These are phyloP conservation scores for Plemyria rubiginata DNA, from an alignment of 2,888 invertebrate species.

Conservation along the genomic window DNA sequence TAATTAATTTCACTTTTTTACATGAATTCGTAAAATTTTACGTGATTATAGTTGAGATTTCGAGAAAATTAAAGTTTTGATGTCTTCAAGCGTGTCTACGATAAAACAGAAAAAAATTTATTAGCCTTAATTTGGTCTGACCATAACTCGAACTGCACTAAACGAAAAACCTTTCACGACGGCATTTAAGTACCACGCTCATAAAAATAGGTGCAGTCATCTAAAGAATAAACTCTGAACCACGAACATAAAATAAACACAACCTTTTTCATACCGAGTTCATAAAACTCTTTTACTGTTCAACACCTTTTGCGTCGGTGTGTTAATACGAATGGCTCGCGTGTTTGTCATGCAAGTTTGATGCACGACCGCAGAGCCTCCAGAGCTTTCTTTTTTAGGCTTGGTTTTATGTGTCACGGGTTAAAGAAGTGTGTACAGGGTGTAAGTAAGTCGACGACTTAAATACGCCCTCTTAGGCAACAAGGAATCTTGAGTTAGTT, in stretches of 20 bases:
- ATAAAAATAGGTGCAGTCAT: neutral
- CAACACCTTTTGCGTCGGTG: constrained; percentile 3
- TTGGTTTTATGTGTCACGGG: constrained; percentile 28
- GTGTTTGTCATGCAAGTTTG: constrained; percentile 69
- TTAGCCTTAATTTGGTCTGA: too few relatives aligned
- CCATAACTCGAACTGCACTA: neutral
- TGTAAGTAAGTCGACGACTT: too few relatives aligned
- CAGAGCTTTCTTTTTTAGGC: constrained; percentile 73
- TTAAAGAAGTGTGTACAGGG: too few relatives aligned
- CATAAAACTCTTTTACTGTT: constrained; percentile 5
- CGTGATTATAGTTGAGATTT: too few relatives aligned
- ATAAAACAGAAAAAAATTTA: too few relatives aligned
- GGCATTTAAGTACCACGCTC: neutral
- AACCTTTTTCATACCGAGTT: neutral
- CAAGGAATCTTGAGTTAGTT: too few relatives aligned
- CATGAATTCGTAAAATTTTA: too few relatives aligned
- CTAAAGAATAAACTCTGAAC: neutral
- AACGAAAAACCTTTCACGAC: neutral
- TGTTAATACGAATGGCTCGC: constrained; percentile 4
- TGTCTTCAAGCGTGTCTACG: too few relatives aligned
- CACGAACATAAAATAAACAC: constrained; percentile 1
- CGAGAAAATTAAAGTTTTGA: too few relatives aligned
- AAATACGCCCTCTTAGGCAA: too few relatives aligned
- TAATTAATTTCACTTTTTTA: too few relatives aligned
- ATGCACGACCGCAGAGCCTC: constrained; percentile 53